phyloP scores from a whole-genome alignment of 2,888 invertebrate species.

The Plebejus melissa region DNA sequence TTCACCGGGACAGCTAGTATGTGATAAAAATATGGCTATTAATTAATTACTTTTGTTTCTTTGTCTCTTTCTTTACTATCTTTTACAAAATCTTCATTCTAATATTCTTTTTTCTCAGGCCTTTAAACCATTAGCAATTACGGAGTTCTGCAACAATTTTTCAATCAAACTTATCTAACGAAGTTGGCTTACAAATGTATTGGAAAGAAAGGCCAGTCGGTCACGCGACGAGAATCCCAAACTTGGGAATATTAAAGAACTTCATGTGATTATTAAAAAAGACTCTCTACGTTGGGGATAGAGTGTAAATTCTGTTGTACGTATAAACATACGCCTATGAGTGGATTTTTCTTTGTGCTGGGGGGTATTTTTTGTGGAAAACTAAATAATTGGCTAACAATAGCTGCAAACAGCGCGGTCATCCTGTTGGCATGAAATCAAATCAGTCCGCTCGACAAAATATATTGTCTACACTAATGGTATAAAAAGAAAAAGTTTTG shows the following conservation, averaged over 20 bases:
- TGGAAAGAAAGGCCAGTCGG: constrained; percentile 29
- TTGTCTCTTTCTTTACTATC: too few relatives aligned
- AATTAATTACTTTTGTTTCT: too few relatives aligned
- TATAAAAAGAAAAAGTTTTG: constrained; percentile 3
- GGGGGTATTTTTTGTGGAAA: constrained; percentile 20
- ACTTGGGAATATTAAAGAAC: constrained; percentile 24
- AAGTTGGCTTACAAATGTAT: constrained; percentile 28
- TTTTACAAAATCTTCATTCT: neutral
- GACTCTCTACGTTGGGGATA: neutral
- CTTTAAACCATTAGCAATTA: constrained; percentile 1
- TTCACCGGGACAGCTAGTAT: too few relatives aligned
- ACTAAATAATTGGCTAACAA: constrained; percentile 27
- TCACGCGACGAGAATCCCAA: constrained; percentile 29
- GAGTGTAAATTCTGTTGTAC: neutral
- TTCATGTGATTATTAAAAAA: neutral
- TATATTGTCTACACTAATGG: constrained; percentile 6
- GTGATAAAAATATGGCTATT: too few relatives aligned
- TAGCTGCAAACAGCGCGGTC: constrained; percentile 16
- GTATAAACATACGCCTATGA: constrained; percentile 6
- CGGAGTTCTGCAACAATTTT: constrained; percentile 28
- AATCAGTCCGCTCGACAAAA: neutral
- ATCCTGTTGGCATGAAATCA: constrained; percentile 4
- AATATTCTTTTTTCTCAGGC: neutral
- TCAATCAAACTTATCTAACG: constrained; percentile 29
- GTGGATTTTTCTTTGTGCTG: constrained; percentile 22